Evolutionary conservation across 2,888 invertebrate genomes (phyloP), one percentile per base, ranked within the genome.

Genomic region (Allacma fusca): DNA sequence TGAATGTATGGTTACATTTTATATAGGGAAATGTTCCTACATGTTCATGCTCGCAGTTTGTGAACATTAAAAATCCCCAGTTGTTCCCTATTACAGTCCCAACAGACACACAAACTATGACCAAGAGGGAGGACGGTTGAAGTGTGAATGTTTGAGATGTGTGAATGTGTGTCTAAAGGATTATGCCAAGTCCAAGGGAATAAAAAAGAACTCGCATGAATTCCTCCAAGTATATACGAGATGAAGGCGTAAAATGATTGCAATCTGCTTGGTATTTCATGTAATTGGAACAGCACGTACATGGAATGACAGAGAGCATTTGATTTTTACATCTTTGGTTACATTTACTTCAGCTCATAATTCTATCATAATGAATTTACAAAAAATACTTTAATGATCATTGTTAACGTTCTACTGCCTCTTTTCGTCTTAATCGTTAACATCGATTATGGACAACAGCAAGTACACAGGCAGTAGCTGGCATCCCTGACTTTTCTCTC

Each of bases 161-260:
- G 68, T 68, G 68, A 68, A 68, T 68, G 68, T 68, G 68, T 68
- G 68, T 68, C 68, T 40, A 68, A 68, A 68, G 68, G 68, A 68
- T 68, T 68, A 67, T 29, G 23, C 23, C 40, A n/a, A 68, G 68
- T n/a, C 1, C 40, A 34, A 40, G 43, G n/a, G 68, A 68, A 23
- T 40, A 24, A 62, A 62, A 62, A 62, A 62, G 24, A 62, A 62
- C 19, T 50, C 16, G 50, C 50, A 50, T 50, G 50, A 50, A 50
- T 50, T 50, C 16, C 19, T 16, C 50, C 19, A n/a, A 5, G 9
- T 50, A 2, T 50, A 50, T 50, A 50, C 34, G 43, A 40, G 40
- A 68, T 68, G 68, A 68, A 68, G 68, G 68, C 68, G 68, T 68
- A 68, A 68, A 68, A 40, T 68, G 68, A 68, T 68, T 68, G 68